A percentile compares a stretch with the other conserved stretches of the same genome.
Evolutionary conservation across 2,797 vertebrate genomes (phyloP).

Genomic region (Tapera naevia): DNA sequence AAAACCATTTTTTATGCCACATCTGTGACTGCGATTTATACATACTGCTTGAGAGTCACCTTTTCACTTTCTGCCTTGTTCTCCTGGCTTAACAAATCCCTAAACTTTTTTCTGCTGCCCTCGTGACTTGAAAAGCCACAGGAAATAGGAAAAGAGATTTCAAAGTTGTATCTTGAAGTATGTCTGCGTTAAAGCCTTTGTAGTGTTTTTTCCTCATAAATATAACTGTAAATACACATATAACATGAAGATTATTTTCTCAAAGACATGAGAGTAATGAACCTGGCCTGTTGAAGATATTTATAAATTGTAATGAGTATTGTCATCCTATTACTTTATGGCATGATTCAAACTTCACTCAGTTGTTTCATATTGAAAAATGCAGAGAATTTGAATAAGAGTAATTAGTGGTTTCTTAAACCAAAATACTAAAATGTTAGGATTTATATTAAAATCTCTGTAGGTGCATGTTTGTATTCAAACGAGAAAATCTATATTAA

Average conservation of each 20-base stretch:
- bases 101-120: background rate
- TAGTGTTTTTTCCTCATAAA: background rate
- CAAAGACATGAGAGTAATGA: background rate
- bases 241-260: background rate
- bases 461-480: background rate
- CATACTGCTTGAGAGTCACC: fast-evolving
- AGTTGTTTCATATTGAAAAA: background rate
- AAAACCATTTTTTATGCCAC: background rate
- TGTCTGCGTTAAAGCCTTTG: background rate
- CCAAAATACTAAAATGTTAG: background rate
- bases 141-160: background rate
- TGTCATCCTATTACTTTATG: background rate
- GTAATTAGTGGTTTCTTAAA: background rate
- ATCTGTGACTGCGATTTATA: background rate
- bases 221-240: background rate
- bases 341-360: background rate
- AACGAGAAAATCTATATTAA: background rate
- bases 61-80: background rate
- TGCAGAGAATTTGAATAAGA: background rate
- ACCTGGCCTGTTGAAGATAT: background rate
- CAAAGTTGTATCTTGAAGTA: background rate
- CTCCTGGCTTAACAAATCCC: background rate
- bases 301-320: background rate
- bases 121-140: background rate
- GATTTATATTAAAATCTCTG: constrained; percentile 13